Conservation (phyloP, 2,113 vertebrate genomes). For the Onychostoma macrolepis region DNA sequence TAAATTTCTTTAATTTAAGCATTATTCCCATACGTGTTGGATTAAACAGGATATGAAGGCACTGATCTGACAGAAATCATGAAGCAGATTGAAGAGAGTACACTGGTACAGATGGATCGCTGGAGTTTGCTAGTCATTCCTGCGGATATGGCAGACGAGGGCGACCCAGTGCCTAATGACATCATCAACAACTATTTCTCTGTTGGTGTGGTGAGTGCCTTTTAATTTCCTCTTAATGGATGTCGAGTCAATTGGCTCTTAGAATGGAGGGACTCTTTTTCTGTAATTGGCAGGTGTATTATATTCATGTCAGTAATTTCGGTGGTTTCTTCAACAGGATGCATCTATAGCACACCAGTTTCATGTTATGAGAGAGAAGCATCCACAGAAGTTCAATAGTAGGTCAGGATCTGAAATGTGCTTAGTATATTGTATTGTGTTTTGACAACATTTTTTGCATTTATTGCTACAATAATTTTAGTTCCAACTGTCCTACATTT, state of each 20-base stretch:
- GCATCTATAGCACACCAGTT: conserved; percentile 92
- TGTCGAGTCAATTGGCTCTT: not conserved
- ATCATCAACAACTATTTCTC: conserved; percentile 97
- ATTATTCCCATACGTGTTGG: not conserved
- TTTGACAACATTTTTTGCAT: conserved; percentile 40
- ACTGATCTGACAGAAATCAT: conserved; percentile 83
- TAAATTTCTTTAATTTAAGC: not conserved
- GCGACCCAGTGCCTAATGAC: conserved; percentile 86
- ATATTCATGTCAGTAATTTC: not conserved
- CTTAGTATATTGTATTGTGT: not conserved
- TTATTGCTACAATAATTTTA: not conserved
- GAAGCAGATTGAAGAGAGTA: conserved; percentile 81
- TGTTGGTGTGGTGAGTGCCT: conserved; percentile 85
- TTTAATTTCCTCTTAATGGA: not conserved
- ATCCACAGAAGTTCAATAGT: conserved; percentile 91
- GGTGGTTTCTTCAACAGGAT: conserved; percentile 72
- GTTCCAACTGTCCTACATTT: not conserved
- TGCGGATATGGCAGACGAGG: conserved; percentile 73
- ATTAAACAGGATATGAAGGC: conserved; percentile 86
- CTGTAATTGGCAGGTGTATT: not conserved
- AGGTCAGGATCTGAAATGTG: conserved; percentile 74
- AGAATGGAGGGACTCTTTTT: not conserved
- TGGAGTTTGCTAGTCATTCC: conserved; percentile 85
- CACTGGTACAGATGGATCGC: conserved; percentile 80
- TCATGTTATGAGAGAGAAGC: conserved; percentile 89